These are phyloP conservation scores for Myrmecobius fasciatus DNA, from an alignment of 2,113 vertebrate genomes.

Conservation along the genomic window DNA sequence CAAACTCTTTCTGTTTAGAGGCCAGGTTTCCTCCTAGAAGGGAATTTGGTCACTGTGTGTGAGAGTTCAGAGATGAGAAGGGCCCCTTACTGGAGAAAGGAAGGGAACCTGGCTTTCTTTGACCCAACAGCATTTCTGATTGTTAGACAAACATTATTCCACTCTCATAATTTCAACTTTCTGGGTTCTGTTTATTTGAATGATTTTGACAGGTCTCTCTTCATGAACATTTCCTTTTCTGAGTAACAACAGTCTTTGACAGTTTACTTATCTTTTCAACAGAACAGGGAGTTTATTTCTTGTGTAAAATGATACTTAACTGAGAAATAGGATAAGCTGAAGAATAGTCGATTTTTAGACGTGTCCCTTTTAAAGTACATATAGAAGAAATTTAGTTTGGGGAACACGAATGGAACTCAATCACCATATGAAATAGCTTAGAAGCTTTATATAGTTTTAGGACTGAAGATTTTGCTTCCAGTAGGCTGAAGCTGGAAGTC, in stretches of 20 bases:
- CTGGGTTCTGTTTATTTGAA: not conserved
- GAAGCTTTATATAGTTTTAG: not conserved
- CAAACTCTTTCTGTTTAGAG: not conserved
- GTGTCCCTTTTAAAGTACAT: not conserved
- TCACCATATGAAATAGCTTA: not conserved
- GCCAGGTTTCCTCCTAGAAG: not conserved
- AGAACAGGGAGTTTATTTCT: not conserved
- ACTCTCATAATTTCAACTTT: not conserved
- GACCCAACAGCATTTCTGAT: not conserved
- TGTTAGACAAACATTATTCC: not conserved
- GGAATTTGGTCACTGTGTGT: not conserved
- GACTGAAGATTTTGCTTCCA: not conserved
- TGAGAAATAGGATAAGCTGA: not conserved
- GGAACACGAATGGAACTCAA: not conserved
- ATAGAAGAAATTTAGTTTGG: not conserved
- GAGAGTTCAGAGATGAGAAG: not conserved
- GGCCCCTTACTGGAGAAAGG: not conserved
- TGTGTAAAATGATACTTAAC: not conserved
- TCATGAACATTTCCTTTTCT: not conserved
- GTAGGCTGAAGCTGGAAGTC: not conserved
- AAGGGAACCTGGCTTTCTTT: not conserved
- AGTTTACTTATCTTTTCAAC: not conserved
- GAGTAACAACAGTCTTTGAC: not conserved
- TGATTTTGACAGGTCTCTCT: not conserved
- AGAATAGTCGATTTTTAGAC: not conserved